Conservation (phyloP, 2,888 invertebrate genomes). For the Nemapogon koenigi region DNA sequence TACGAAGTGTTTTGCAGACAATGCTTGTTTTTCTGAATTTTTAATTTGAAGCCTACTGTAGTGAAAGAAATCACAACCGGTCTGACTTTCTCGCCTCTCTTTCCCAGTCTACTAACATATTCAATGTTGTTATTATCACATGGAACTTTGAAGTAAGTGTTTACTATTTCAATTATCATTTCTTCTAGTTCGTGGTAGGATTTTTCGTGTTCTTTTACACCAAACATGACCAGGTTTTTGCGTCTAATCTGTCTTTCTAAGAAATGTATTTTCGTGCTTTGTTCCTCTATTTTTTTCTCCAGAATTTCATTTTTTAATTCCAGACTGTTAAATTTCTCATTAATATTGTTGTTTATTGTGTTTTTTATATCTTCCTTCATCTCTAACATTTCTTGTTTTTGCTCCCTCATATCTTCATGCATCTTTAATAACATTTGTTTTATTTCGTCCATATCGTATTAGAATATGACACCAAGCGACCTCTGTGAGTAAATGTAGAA, state of each 20-base stretch:
- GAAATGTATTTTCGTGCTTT: conserved; percentile 10
- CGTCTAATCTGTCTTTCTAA: conserved; percentile 7
- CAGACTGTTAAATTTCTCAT: conserved; percentile 6
- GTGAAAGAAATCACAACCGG: too few relatives aligned
- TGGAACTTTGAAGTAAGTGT: too few relatives aligned
- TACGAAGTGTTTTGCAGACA: too few relatives aligned
- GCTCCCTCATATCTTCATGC: not conserved
- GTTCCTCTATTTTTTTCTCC: conserved; percentile 10
- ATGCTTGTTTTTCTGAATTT: too few relatives aligned
- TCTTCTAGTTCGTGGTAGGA: not conserved
- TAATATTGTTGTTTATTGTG: too few relatives aligned
- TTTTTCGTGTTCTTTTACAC: conserved; percentile 9
- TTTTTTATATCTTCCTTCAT: conserved; percentile 9
- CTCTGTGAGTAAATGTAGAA: not conserved
- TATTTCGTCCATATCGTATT: conserved; percentile 3
- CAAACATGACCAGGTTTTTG: conserved; percentile 11
- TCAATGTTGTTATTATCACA: too few relatives aligned
- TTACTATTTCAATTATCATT: too few relatives aligned
- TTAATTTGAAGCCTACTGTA: too few relatives aligned
- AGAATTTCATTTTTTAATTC: conserved; percentile 9
- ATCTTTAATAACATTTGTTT: not conserved
- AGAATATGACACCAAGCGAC: not conserved
- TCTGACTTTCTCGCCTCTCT: too few relatives aligned
- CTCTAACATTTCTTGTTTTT: conserved; percentile 1
- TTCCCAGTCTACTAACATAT: too few relatives aligned